These are phyloP conservation scores for Drosophila anomalata DNA, from an alignment of 2,888 invertebrate genomes.

Conservation along the genomic window DNA sequence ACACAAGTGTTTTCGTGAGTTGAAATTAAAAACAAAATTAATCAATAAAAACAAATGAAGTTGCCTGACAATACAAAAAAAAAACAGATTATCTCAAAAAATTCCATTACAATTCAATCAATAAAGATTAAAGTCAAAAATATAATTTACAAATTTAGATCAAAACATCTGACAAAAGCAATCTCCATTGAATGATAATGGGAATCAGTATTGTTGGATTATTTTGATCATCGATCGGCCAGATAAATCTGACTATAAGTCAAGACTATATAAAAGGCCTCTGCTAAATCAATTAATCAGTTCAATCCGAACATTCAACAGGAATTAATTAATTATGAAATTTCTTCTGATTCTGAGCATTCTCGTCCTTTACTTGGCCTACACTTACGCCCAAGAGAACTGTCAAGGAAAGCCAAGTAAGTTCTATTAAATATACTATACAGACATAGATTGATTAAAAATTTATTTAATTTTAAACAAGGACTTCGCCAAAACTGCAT, in stretches of 20 bases:
- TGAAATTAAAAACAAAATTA: neutral
- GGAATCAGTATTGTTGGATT: neutral
- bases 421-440: neutral
- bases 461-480: neutral
- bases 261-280: constrained; percentile 3
- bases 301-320: constrained; percentile 5
- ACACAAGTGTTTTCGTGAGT: neutral
- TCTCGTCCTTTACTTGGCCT: constrained; percentile 34
- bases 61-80: neutral
- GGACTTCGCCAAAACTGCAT: constrained; percentile 1
- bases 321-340: constrained; percentile 32
- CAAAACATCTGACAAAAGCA: neutral
- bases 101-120: neutral
- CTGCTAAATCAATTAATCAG: constrained; percentile 10
- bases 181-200: neutral
- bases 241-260: neutral
- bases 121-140: neutral
- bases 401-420: constrained; percentile 31
- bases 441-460: neutral
- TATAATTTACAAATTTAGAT: neutral
- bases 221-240: neutral
- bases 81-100: neutral
- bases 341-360: constrained; percentile 36
- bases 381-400: constrained; percentile 20
- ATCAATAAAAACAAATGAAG: too few relatives aligned